Conservation (phyloP, 2,888 invertebrate species). For the Stenurella melanura region DNA sequence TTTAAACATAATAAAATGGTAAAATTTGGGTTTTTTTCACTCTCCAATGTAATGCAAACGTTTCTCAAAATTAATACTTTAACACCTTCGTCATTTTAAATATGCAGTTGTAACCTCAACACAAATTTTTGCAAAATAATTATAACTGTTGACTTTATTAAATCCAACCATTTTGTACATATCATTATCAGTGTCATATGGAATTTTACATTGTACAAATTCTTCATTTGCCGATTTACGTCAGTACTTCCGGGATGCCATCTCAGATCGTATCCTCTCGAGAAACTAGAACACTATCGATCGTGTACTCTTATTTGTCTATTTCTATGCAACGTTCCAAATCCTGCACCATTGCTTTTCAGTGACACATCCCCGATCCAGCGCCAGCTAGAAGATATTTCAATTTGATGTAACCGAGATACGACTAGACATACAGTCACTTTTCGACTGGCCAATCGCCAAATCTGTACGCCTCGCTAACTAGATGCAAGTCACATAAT, state of each 20-base stretch:
- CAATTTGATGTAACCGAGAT: not conserved
- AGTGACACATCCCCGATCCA: not conserved
- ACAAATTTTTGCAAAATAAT: too few species aligned
- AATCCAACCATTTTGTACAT: too few species aligned
- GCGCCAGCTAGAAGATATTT: slow-evolving; percentile 1
- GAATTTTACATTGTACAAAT: too few species aligned
- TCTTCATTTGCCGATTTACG: not conserved
- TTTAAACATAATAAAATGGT: too few species aligned
- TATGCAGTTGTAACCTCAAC: too few species aligned
- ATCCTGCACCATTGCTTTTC: not conserved
- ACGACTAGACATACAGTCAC: not conserved
- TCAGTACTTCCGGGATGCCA: not conserved
- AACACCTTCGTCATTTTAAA: too few species aligned
- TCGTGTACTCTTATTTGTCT: not conserved
- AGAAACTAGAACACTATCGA: slow-evolving; percentile 7
- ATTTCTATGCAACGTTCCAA: not conserved
- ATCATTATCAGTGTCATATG: too few species aligned
- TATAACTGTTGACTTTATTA: too few species aligned
- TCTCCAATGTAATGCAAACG: too few species aligned
- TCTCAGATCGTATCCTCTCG: not conserved
- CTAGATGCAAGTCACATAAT: slow-evolving; percentile 27
- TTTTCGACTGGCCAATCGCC: slow-evolving; percentile 9
- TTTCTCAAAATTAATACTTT: too few species aligned
- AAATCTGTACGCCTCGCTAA: not conserved
- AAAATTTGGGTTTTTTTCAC: too few species aligned